A percentile compares a stretch with the other conserved stretches of the same genome.
These are phyloP conservation scores for Leucozona laternaria DNA, from an alignment of 2,888 invertebrate species.

Conservation along the genomic window DNA sequence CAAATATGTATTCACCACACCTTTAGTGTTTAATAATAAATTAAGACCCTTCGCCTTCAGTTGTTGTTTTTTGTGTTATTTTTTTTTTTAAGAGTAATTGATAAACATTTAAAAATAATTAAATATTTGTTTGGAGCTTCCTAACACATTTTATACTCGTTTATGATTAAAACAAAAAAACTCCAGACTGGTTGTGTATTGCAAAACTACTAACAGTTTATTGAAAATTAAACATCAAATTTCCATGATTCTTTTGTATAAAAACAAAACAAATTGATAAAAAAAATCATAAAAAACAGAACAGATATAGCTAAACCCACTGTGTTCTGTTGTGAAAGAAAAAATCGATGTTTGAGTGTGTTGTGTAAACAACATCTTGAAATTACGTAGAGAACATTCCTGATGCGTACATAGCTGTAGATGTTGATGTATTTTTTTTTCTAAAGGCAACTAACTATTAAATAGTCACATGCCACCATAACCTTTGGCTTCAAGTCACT, in stretches of 20 bases:
- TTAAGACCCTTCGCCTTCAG: not conserved
- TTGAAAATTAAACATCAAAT: slow-evolving; percentile 6
- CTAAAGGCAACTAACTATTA: not conserved
- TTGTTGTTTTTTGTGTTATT: not conserved
- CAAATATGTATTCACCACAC: slow-evolving; percentile 15
- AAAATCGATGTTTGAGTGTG: not conserved
- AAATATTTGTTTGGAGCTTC: slow-evolving; percentile 7
- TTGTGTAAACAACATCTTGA: not conserved
- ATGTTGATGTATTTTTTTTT: not conserved
- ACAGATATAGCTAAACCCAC: not conserved
- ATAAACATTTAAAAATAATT: slow-evolving; percentile 12
- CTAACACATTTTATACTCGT: not conserved
- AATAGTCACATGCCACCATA: slow-evolving; percentile 2
- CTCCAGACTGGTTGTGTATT: not conserved
- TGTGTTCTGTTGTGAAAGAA: slow-evolving; percentile 10
- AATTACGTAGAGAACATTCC: not conserved
- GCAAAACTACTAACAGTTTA: slow-evolving; percentile 10
- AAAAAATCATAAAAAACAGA: not conserved
- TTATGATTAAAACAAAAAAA: not conserved
- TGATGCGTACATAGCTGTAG: not conserved
- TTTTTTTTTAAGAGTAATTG: not conserved
- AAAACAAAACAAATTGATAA: not conserved
- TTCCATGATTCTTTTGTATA: not conserved
- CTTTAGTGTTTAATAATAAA: slow-evolving; percentile 27
- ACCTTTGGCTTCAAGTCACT: not conserved